Evolutionary conservation across 2,113 vertebrate species (phyloP).

Genomic region (Promerops cafer): DNA sequence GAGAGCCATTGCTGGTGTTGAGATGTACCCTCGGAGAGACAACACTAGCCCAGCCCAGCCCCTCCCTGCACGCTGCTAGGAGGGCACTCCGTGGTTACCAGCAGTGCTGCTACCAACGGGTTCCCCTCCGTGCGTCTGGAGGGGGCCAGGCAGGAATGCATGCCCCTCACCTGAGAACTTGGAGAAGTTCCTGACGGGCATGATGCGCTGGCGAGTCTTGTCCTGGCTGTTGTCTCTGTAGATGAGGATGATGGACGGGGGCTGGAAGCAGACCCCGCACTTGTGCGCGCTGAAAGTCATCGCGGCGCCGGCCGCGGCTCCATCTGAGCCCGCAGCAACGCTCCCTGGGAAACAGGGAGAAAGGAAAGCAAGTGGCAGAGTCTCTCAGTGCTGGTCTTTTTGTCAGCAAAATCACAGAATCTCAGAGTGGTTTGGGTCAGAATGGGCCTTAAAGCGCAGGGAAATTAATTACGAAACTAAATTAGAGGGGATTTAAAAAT

Average conservation of each 20-base stretch:
- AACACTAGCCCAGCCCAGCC: neutral
- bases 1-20: neutral
- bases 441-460: neutral
- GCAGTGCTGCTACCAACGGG: neutral
- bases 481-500: neutral
- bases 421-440: neutral
- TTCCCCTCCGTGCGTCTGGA: neutral
- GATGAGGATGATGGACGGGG: slow-evolving; percentile 85
- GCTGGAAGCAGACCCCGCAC: slow-evolving; percentile 87
- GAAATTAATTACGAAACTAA: neutral
- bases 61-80: neutral
- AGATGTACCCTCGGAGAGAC: neutral
- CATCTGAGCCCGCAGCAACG: neutral
- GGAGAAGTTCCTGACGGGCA: slow-evolving; percentile 87
- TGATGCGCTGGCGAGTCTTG: slow-evolving; percentile 81
- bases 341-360: neutral
- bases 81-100: neutral
- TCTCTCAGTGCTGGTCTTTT: neutral
- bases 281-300: slow-evolving; percentile 81
- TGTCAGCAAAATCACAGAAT: neutral
- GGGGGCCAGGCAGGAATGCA: neutral
- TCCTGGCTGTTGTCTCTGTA: slow-evolving; percentile 72
- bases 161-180: slow-evolving; percentile 77
- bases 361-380: neutral
- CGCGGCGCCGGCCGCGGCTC: neutral